Conservation (phyloP, 35 echinoderm and acorn worm genomes). For the Heliocidaris tuberculata region DNA sequence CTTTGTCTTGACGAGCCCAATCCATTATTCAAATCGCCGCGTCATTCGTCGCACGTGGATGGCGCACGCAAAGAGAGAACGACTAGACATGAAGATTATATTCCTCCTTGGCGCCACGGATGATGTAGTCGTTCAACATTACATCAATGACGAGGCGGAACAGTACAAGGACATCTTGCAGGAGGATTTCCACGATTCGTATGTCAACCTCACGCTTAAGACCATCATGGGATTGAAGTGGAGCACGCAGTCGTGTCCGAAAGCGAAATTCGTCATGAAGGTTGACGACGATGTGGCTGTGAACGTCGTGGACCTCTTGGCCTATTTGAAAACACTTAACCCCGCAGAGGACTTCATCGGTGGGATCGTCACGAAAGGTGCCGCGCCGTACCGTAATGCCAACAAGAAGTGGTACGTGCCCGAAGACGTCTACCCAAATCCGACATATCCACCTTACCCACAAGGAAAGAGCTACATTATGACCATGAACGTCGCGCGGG, state of each 20-base stretch:
- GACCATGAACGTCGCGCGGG: conserved; percentile 41
- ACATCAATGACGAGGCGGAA: conserved; percentile 23
- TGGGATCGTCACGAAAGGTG: not conserved
- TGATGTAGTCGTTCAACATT: not conserved
- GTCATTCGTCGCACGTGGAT: conserved; percentile 20
- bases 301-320: conserved; percentile 43
- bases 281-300: conserved; percentile 74
- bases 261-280: conserved; percentile 71
- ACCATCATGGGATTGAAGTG: conserved; percentile 82
- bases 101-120: conserved; percentile 3
- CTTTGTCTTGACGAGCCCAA: conserved; percentile 15
- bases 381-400: conserved; percentile 20
- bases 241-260: conserved; percentile 51
- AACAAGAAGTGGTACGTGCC: conserved; percentile 66
- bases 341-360: conserved; percentile 10
- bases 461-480: conserved; percentile 58
- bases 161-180: conserved; percentile 67
- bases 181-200: conserved; percentile 72
- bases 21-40: not conserved
- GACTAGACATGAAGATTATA: not conserved
- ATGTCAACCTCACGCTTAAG: conserved; percentile 76
- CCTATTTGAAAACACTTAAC: not conserved
- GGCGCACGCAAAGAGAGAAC: not conserved
- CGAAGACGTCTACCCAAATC: conserved; percentile 49
- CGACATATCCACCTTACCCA: conserved; percentile 57